These are phyloP conservation scores for Propithecus perrieri DNA, from an alignment of 2,797 vertebrate genomes.

Conservation along the genomic window DNA sequence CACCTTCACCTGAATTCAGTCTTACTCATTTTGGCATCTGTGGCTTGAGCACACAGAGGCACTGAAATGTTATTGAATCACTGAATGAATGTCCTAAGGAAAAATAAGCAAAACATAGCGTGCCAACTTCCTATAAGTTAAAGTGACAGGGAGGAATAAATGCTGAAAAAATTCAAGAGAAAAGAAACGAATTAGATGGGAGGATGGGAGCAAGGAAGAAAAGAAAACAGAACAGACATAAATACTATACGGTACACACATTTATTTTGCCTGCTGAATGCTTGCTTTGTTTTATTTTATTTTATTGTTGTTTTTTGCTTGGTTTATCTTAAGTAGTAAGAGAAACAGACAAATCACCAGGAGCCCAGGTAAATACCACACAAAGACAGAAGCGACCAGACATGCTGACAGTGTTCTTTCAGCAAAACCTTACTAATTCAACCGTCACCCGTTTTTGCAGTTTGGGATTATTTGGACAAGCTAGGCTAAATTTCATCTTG, in stretches of 20 bases:
- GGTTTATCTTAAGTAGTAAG: conserved; percentile 14
- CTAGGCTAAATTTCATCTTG: conserved; percentile 58
- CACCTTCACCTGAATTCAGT: background rate
- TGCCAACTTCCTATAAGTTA: background rate
- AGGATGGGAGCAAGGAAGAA: background rate
- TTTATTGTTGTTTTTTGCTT: background rate
- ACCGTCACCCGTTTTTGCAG: background rate
- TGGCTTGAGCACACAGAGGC: background rate
- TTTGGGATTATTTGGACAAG: conserved; percentile 63
- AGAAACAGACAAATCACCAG: conserved; percentile 22
- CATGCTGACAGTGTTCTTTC: background rate
- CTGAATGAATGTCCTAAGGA: background rate
- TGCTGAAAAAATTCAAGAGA: background rate
- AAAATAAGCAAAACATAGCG: background rate
- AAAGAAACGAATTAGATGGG: background rate
- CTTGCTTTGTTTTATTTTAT: background rate
- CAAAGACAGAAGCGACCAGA: background rate
- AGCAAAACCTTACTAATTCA: conserved; percentile 3
- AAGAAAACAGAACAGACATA: background rate
- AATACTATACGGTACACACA: background rate
- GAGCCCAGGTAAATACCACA: background rate
- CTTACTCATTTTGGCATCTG: conserved; percentile 1
- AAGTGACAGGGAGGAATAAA: background rate
- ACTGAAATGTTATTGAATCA: background rate
- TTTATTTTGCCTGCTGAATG: conserved; percentile 28